Base-by-base conservation (phyloP, 2,797 vertebrate species). In the Etheostoma nigrum region DNA sequence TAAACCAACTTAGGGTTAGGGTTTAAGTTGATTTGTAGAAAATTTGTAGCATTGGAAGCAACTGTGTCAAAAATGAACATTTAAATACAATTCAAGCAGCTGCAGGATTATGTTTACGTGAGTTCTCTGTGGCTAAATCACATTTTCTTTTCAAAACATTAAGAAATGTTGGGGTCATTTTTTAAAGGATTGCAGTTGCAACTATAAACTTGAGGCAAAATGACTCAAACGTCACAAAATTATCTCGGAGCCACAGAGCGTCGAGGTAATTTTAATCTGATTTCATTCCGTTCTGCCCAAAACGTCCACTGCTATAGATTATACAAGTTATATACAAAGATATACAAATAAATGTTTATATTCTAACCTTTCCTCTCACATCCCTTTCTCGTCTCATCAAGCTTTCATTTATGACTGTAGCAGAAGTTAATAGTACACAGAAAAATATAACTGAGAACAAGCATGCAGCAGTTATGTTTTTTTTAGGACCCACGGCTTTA, bases 211-310 rank as follows among this genome's bases (percentile, higher is more conserved):
- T 0, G 4, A 58, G 49, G 30, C 1, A 23, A 51, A 27, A 51
- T 5, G n/a, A 21, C 36, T 49, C n/a, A 13, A 13, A 15, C 4
- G 40, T 67, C 2, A 36, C 33, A 36, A 9, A 33, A 36, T 55
- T 51, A 44, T 62, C 47, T 72, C 19, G 15, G 42, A 60, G 61
- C 70, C 61, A 65, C 74, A 48, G 57, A 74, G 11, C 10, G 27
- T 55, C 14, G 45, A 45, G 5, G 8, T 58, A 6, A 21, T 16
- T 63, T 68, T 36, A 54, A 61, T 67, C 64, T 18, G 54, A 45
- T 36, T 33, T 19, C 1, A 52, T 21, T 42, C 36, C 40, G 15
- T 18, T 42, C 12, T 16, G 2, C 55, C 3, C 16, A 36, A 7
- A 64, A 63, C 14, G 8, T 9, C 48, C 16, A 60, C 42, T 53